Percentiles rank a stretch among this genome's conserved stretches.
Evolutionary conservation across 2,113 vertebrate genomes (phyloP).

Genomic region (Pao palembangensis): DNA sequence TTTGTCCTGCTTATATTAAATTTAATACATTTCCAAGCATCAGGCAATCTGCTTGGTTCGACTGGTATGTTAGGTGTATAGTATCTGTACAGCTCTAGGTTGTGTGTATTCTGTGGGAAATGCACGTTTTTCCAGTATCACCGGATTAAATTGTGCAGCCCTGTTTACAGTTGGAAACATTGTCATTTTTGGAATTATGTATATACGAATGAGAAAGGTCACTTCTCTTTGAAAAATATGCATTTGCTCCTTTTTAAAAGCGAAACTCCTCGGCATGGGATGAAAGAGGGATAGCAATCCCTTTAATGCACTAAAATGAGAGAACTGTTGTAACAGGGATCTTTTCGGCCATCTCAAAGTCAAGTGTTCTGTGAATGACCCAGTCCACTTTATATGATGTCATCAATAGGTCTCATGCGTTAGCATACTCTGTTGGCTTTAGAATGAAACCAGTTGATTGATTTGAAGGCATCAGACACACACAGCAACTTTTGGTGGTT

Average conservation of each 20-base stretch:
- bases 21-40: neutral
- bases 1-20: neutral
- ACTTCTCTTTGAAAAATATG: slow-evolving; percentile 76
- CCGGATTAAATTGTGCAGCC: neutral
- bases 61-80: no score
- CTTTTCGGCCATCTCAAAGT: slow-evolving; percentile 65
- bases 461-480: slow-evolving; percentile 36
- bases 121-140: no score
- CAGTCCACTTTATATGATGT: slow-evolving; percentile 42
- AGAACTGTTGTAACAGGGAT: slow-evolving; percentile 65
- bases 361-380: slow-evolving; percentile 40
- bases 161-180: neutral
- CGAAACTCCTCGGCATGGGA: slow-evolving; percentile 57
- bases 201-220: slow-evolving; percentile 42
- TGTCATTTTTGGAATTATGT: no score
- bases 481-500: slow-evolving; percentile 47
- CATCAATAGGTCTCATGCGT: slow-evolving; percentile 29
- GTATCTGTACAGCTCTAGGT: no score
- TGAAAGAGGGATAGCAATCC: slow-evolving; percentile 74
- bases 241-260: slow-evolving; percentile 52
- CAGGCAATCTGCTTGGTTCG: no score
- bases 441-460: slow-evolving; percentile 29
- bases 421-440: slow-evolving; percentile 33
- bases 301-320: slow-evolving; percentile 66
- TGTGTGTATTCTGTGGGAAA: no score